Percentiles rank a stretch among this genome's conserved stretches.
Conservation (phyloP, 2,888 invertebrate genomes). For the Deilephila elpenor region DNA sequence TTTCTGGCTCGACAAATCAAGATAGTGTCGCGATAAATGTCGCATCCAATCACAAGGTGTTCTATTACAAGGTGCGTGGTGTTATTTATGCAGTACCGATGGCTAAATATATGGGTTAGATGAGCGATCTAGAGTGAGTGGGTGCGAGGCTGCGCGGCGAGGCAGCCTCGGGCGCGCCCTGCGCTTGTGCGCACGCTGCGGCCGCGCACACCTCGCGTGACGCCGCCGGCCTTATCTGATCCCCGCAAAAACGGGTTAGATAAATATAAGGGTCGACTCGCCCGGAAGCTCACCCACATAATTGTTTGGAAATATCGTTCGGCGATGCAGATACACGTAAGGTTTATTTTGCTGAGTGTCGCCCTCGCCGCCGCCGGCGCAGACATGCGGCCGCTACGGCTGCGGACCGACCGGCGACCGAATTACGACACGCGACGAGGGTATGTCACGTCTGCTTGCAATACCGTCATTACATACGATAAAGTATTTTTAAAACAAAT, state of each 20-base stretch:
- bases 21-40: slow-evolving; percentile 73
- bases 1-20: slow-evolving; percentile 51
- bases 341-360: slow-evolving; percentile 57
- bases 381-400: slow-evolving; percentile 52
- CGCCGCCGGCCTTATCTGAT: slow-evolving; percentile 38
- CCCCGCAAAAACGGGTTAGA: slow-evolving; percentile 9
- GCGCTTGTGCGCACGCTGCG: slow-evolving; percentile 75
- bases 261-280: slow-evolving; percentile 42
- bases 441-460: slow-evolving; percentile 51
- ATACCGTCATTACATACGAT: slow-evolving; percentile 58
- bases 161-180: slow-evolving; percentile 73
- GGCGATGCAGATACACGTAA: slow-evolving; percentile 54
- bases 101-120: slow-evolving; percentile 77
- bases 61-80: slow-evolving; percentile 69
- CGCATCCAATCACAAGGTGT: slow-evolving; percentile 69
- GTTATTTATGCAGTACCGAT: slow-evolving; percentile 34
- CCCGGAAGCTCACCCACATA: slow-evolving; percentile 36
- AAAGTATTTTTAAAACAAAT: slow-evolving; percentile 66
- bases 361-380: slow-evolving; percentile 49
- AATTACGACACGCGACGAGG: slow-evolving; percentile 40
- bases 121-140: slow-evolving; percentile 80
- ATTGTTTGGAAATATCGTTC: slow-evolving; percentile 43
- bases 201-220: slow-evolving; percentile 50
- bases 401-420: slow-evolving; percentile 35
- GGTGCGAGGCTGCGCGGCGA: slow-evolving; percentile 64